Base-by-base conservation (phyloP, 2,113 vertebrate genomes). In the Solenodon paradoxus region DNA sequence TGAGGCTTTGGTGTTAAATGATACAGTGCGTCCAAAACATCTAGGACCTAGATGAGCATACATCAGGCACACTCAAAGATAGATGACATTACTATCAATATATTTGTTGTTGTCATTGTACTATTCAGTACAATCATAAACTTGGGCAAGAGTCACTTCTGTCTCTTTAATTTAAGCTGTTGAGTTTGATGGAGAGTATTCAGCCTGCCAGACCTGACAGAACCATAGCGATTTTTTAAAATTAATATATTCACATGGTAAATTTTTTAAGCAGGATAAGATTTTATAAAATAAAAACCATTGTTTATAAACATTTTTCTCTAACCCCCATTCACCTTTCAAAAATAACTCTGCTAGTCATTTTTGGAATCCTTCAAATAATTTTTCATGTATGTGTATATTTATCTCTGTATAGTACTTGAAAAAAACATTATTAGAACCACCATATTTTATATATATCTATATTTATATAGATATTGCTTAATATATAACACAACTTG, bases 111-210 rank as follows among this genome's bases (percentile, higher is more conserved):
- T 66, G 30, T 49, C 42, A 69, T 68, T 45, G 51, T 69, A 69
- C 26, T 74, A 74, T 86, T 89, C 80, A 93, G 42, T 59, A 78
- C 8, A 55, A 81, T 92, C 63, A 96, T 95, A 0, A 20, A 92
- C 77, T 94, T 93, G 79, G 79, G 59, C 75, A 93, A 93, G 75
- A 90, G 28, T 35, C 8, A 26, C 63, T 87, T 89, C 87, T 97
- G 86, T 92, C 79, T 96, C 74, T 92, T 93, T 93, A 91, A 96
- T 89, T 94, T 92, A 93, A 93, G 40, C 57, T 87, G 47, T 66
- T 96, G 75, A 22, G 49, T 92, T 93, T 89, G 88, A 95, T 94
- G 45, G 69, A 87, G 35, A 90, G 38, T 90, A 95, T 97, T 89
- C 51, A 92, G 83, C 45, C 63, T 90, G 7, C 45, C 87, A 79